These are phyloP conservation scores for Thecophora atra DNA, from an alignment of 2,888 invertebrate genomes.

Conservation along the genomic window DNA sequence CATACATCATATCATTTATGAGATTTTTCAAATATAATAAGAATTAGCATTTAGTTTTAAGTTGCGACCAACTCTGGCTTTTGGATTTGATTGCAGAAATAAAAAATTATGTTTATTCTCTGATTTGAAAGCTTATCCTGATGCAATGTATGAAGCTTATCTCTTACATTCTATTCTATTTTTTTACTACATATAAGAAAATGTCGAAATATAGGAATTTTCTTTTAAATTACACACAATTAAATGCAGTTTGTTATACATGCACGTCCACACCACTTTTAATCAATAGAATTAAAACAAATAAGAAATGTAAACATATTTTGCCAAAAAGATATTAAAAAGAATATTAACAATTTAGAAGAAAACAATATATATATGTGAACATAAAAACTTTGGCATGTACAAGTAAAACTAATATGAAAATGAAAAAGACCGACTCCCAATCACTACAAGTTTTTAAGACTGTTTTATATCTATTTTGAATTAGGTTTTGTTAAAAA, in stretches of 20 bases:
- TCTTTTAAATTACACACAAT: conserved; percentile 36
- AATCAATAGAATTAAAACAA: conserved; percentile 33
- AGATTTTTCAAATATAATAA: too few relatives aligned
- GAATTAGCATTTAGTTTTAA: neutral
- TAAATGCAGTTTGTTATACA: conserved; percentile 46
- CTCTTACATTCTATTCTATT: neutral
- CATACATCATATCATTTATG: neutral
- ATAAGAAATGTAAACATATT: conserved; percentile 15
- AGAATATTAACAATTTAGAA: neutral
- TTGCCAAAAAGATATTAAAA: conserved; percentile 30
- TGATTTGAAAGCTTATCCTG: neutral
- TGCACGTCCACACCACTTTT: conserved; percentile 42
- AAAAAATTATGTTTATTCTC: neutral
- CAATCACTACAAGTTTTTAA: conserved; percentile 18
- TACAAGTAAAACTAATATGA: neutral
- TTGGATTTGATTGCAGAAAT: neutral
- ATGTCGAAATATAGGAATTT: too few relatives aligned
- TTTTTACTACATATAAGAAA: neutral
- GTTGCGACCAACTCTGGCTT: neutral
- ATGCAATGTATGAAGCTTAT: neutral
- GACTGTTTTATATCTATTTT: conserved; percentile 28
- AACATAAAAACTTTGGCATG: neutral
- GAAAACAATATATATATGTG: conserved; percentile 5
- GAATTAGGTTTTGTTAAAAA: conserved; percentile 7
- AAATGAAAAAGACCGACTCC: neutral